Conservation (phyloP, 37 sponge, comb jelly and placozoan genomes). For the Agelas oroides region DNA sequence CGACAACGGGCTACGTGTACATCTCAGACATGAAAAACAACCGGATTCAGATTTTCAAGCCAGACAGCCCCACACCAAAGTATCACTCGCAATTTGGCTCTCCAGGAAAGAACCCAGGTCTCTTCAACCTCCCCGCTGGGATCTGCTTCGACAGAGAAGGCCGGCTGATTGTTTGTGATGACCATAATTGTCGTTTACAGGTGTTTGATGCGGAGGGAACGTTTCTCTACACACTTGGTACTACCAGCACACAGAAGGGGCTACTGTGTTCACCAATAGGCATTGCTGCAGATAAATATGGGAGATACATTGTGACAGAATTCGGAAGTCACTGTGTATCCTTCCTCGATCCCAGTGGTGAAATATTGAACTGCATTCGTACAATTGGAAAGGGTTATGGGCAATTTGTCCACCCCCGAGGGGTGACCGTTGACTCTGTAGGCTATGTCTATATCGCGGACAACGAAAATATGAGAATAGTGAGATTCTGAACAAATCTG, state of each 20-base stretch:
- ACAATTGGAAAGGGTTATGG: slow-evolving; percentile 44
- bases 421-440: slow-evolving; percentile 51
- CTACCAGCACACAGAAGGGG: slow-evolving; percentile 27
- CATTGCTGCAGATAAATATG: slow-evolving; percentile 35
- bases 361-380: slow-evolving; percentile 54
- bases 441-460: slow-evolving; percentile 70
- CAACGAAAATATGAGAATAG: slow-evolving; percentile 68
- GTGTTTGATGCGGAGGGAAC: slow-evolving; percentile 48
- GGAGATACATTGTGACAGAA: slow-evolving; percentile 63
- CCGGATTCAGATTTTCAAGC: slow-evolving; percentile 66
- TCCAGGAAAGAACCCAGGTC: slow-evolving; percentile 31
- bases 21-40: slow-evolving; percentile 79
- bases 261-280: slow-evolving; percentile 72
- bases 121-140: slow-evolving; percentile 60
- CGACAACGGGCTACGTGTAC: slow-evolving; percentile 53
- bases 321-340: slow-evolving; percentile 70
- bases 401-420: slow-evolving; percentile 66
- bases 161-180: slow-evolving; percentile 67
- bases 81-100: slow-evolving; percentile 46
- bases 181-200: slow-evolving; percentile 67
- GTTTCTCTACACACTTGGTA: slow-evolving; percentile 31
- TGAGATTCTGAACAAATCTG: slow-evolving; percentile 42
- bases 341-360: slow-evolving; percentile 51
- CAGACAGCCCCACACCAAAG: background rate
- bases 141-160: slow-evolving; percentile 50